Evolutionary conservation across 2,888 invertebrate genomes (phyloP), one percentile per base, ranked within the genome.

Genomic region (Prenolepis imparis): DNA sequence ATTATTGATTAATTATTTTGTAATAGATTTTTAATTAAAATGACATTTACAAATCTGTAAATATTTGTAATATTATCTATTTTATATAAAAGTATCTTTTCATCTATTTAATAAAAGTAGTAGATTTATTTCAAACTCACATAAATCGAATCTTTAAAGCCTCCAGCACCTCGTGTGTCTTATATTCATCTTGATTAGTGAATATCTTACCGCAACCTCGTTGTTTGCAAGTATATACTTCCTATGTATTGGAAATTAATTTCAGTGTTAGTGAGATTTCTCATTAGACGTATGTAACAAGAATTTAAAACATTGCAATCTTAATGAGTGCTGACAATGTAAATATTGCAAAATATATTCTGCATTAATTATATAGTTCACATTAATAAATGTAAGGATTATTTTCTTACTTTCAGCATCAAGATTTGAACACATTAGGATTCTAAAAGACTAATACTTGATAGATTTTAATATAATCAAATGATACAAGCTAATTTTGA

Each of bases 161-260:
- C 82, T 94, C 94, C 15, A 94, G 83, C 73, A 93, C 92, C 72
- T 94, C 94, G 57, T 94, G 94, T 11, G 93, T 93, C 83, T 93
- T 93, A 80, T 92, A 94, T 88, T 94, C 94, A 82, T 94, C 94
- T 82, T 93, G 93, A 90, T 93, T 94, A 0, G 93, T 93, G 67
- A 94, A 94, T 87, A 94, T 93, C 82, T 94, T 94, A 2, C 94
- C 94, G 61, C 94, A 94, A 78, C 94, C 94, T 83, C 92, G 89
- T 88, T 94, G 94, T 82, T 94, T 94, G 78, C 94, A 94, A 52
- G 93, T 93, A 75, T 94, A 94, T 78, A 94, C 85, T 86, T 94
- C 94, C 94, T 94, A 87, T 18, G 3, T 36, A 59, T 61, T 12
- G 0, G 12, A 80, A 70, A 70, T 57, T 67, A 12, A 55, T 66